phyloP scores from a whole-genome alignment of 2,888 invertebrate genomes.

The Mantis religiosa region DNA sequence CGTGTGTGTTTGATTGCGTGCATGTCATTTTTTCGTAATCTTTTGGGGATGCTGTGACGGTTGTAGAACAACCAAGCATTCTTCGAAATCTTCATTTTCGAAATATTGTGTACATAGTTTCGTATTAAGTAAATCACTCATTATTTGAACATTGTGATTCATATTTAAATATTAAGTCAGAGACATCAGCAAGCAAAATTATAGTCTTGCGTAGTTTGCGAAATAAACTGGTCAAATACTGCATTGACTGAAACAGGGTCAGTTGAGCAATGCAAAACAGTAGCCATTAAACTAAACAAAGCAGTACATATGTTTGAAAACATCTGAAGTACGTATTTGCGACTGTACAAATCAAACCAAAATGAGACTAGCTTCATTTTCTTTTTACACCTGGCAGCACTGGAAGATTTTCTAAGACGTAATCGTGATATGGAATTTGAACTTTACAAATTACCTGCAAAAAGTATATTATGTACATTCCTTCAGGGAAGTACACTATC shows the following conservation, averaged over 20 bases:
- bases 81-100: background rate
- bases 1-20: background rate
- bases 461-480: too few species aligned
- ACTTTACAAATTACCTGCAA: too few species aligned
- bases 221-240: background rate
- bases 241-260: background rate
- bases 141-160: background rate
- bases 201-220: too few species aligned
- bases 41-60: background rate
- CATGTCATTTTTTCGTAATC: background rate
- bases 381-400: background rate
- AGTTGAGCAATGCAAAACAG: background rate
- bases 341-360: background rate
- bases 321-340: background rate
- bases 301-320: background rate
- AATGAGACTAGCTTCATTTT: background rate
- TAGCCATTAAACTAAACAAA: background rate
- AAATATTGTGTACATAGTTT: background rate
- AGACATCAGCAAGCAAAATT: background rate
- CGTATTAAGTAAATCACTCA: background rate
- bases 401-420: too few species aligned
- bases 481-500: too few species aligned
- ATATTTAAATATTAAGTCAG: background rate
- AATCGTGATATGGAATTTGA: too few species aligned
- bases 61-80: background rate